phyloP scores from a whole-genome alignment of 2,797 vertebrate species.

The Gymnopithys bicolor region DNA sequence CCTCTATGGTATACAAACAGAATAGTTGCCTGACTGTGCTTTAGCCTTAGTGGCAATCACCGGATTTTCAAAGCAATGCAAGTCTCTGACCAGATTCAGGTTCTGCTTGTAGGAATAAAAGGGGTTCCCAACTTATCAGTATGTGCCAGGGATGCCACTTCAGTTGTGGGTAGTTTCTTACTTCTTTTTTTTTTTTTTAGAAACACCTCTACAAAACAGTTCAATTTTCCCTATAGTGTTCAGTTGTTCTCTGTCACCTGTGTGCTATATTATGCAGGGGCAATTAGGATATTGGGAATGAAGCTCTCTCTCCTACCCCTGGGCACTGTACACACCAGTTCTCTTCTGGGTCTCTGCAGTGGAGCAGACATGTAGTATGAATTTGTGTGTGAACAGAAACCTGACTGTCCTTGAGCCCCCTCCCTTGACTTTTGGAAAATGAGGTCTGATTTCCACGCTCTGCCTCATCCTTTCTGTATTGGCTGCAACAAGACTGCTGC shows the following conservation, averaged over 20 bases:
- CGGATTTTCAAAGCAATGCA: neutral
- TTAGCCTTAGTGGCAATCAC: neutral
- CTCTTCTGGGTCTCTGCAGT: neutral
- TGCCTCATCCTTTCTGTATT: neutral
- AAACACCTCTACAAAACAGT: neutral
- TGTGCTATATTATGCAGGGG: rapidly evolving
- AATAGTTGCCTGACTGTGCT: neutral
- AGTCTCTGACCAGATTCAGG: neutral
- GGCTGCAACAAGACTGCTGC: neutral
- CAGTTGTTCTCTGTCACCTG: neutral
- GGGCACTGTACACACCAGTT: rapidly evolving
- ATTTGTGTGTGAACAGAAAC: neutral
- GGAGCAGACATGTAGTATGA: neutral
- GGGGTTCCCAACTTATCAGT: neutral
- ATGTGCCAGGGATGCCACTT: rapidly evolving
- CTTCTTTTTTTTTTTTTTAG: too few relatives aligned
- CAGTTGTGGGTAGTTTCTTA: neutral
- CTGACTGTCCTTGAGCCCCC: neutral
- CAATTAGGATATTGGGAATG: neutral
- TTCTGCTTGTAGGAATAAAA: neutral
- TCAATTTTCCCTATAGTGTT: neutral
- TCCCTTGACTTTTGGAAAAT: neutral
- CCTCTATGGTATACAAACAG: neutral
- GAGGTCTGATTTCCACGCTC: neutral
- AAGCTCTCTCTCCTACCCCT: neutral